Evolutionary conservation across 1,140 invertebrate genomes (phyloP).

Genomic region (Hycleus phaleratus): DNA sequence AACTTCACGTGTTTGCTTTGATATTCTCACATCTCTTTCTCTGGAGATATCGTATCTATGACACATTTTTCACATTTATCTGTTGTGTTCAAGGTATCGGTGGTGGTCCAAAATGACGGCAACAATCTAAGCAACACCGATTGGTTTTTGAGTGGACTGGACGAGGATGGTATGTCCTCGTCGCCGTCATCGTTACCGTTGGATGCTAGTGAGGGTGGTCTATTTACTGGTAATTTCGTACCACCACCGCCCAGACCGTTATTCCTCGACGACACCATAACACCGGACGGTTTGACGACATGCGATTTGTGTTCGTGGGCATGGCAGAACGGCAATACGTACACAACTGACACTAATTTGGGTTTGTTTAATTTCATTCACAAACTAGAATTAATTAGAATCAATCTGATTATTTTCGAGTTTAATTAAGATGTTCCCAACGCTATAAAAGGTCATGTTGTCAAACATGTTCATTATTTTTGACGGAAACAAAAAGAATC

Average conservation of each 20-base stretch:
- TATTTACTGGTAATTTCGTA: constrained; percentile 57
- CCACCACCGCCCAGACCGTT: constrained; percentile 59
- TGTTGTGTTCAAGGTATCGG: constrained; percentile 1
- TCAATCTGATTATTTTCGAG: not conserved
- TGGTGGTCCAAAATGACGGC: not conserved
- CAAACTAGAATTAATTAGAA: too few species aligned
- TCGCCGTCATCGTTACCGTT: constrained; percentile 46
- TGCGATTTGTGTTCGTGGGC: constrained; percentile 66
- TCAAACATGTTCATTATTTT: not conserved
- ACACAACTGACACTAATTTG: constrained; percentile 20
- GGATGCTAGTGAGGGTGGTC: constrained; percentile 51
- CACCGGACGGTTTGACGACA: constrained; percentile 57
- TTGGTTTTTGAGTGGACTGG: not conserved
- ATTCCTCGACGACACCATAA: constrained; percentile 47
- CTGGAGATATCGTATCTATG: not conserved
- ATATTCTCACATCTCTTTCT: too few species aligned
- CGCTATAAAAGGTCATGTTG: not conserved
- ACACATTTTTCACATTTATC: not conserved
- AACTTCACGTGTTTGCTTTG: too few species aligned
- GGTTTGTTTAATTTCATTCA: constrained; percentile 1
- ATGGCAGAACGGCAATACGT: constrained; percentile 33
- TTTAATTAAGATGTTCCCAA: not conserved
- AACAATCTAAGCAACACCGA: constrained; percentile 7
- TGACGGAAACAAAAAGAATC: not conserved
- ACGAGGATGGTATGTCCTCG: not conserved